A percentile compares a stretch with the other conserved stretches of the same genome.
phyloP scores from a whole-genome alignment of 2,797 vertebrate genomes.

The Schizothorax lantsangensis region DNA sequence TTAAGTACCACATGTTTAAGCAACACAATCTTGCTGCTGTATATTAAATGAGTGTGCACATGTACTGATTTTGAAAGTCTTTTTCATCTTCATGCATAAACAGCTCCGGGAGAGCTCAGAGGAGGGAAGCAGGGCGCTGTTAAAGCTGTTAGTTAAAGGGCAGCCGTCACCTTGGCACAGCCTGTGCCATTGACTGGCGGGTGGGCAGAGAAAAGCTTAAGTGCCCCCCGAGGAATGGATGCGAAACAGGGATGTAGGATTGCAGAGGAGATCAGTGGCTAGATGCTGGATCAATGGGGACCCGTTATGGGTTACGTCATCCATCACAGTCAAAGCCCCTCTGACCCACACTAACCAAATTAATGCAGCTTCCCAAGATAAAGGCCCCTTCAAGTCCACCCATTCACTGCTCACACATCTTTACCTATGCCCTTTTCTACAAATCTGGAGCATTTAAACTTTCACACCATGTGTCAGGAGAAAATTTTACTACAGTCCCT shows the following conservation, averaged over 20 bases:
- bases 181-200: conserved; percentile 67
- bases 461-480: conserved; percentile 58
- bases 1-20: neutral
- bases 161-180: conserved; percentile 67
- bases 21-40: neutral
- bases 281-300: conserved; percentile 61
- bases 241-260: conserved; percentile 12
- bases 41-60: conserved; percentile 12
- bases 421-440: conserved; percentile 57
- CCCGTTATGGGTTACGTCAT: conserved; percentile 70
- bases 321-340: conserved; percentile 66
- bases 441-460: conserved; percentile 68
- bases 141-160: conserved; percentile 62
- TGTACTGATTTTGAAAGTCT: conserved; percentile 1
- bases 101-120: neutral
- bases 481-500: conserved; percentile 72
- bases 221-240: conserved; percentile 64
- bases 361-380: conserved; percentile 75
- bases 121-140: conserved; percentile 27
- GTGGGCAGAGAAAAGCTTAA: conserved; percentile 70
- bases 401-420: conserved; percentile 67
- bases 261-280: conserved; percentile 56
- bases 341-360: conserved; percentile 71
- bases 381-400: conserved; percentile 69
- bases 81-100: conserved; percentile 34